A percentile compares a stretch with the other conserved stretches of the same genome.
Evolutionary conservation across 1,140 invertebrate species (phyloP).

Genomic region (Lordiphosa mommai): DNA sequence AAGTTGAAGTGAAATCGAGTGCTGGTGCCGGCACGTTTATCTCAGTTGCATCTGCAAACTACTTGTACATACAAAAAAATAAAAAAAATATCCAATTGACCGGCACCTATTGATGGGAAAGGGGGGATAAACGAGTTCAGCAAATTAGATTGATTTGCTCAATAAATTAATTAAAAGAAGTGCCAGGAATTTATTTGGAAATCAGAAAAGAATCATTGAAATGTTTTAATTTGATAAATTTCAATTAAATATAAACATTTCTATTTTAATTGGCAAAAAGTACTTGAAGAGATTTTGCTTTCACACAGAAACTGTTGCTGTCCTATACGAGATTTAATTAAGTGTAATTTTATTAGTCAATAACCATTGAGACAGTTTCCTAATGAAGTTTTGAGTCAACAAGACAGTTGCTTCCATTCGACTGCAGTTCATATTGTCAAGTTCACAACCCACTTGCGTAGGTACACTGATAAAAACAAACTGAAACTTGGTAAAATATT

Average conservation of each 20-base stretch:
- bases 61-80: conserved; percentile 6
- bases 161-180: conserved; percentile 68
- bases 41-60: conserved; percentile 37
- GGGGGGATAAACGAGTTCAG: no score
- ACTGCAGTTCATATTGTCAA: background rate
- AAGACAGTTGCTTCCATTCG: background rate
- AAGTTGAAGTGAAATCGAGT: conserved; percentile 45
- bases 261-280: background rate
- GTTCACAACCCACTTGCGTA: no score
- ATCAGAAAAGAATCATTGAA: background rate
- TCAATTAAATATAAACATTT: background rate
- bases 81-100: conserved; percentile 39
- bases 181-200: conserved; percentile 35
- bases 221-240: background rate
- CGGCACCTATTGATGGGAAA: conserved; percentile 20
- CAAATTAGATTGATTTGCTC: conserved; percentile 32
- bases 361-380: background rate
- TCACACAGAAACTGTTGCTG: background rate
- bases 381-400: conserved; percentile 4
- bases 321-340: background rate
- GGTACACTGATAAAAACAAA: no score
- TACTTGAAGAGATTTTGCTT: background rate
- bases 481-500: no score
- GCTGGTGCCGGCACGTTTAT: conserved; percentile 47
- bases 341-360: background rate